Evolutionary conservation across 2,113 vertebrate species (phyloP).

Genomic region (Serilophus lunatus): DNA sequence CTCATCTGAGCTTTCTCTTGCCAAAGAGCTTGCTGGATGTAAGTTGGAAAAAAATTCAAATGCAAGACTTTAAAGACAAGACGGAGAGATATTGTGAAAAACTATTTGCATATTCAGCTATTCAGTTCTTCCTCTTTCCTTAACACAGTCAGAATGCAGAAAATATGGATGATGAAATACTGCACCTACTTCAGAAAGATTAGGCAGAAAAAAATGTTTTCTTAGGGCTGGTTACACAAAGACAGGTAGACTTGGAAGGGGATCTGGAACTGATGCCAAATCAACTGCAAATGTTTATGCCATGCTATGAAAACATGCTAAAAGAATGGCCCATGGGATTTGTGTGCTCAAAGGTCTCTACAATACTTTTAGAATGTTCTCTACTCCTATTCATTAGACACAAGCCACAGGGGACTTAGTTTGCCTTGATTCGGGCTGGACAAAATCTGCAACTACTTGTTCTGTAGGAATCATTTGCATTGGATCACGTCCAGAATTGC

Average conservation of each 20-base stretch:
- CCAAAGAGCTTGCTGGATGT: slow-evolving; percentile 1
- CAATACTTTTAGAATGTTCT: not conserved
- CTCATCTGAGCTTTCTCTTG: slow-evolving; percentile 38
- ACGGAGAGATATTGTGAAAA: not conserved
- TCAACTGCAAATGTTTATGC: not conserved
- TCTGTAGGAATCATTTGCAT: not conserved
- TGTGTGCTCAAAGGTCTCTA: not conserved
- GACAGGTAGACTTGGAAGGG: not conserved
- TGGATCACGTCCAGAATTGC: not conserved
- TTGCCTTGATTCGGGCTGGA: not conserved
- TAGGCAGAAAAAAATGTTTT: not conserved
- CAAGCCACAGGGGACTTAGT: not conserved
- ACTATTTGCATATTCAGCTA: not conserved
- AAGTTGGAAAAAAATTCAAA: not conserved
- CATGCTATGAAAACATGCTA: rapidly evolving
- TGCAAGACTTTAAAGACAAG: not conserved
- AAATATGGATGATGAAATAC: not conserved
- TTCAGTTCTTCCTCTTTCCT: not conserved
- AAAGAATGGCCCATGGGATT: not conserved
- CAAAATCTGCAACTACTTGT: not conserved
- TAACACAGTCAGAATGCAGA: not conserved
- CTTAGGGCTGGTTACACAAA: not conserved
- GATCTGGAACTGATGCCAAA: not conserved
- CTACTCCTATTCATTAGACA: not conserved
- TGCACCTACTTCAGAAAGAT: not conserved